phyloP scores from a whole-genome alignment of 1,140 invertebrate species.

The Sogatella furcifera region DNA sequence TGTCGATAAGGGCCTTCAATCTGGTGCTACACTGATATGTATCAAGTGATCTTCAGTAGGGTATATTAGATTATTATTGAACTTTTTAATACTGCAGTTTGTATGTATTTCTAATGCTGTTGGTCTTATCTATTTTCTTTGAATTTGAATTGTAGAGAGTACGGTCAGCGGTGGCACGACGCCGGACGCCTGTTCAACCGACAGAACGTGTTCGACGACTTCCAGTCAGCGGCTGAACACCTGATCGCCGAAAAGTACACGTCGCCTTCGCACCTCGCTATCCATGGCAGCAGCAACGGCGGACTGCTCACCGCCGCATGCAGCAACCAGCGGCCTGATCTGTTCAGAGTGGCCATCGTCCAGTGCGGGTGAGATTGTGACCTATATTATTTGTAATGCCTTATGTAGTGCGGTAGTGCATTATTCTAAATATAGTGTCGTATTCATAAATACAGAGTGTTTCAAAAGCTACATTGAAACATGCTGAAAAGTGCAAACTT shows the following conservation, averaged over 20 bases:
- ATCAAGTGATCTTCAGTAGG: too few relatives aligned
- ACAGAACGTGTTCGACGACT: conserved; percentile 97
- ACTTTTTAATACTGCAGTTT: too few relatives aligned
- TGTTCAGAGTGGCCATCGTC: conserved; percentile 83
- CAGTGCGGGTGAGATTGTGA: conserved; percentile 71
- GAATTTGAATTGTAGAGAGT: conserved; percentile 56
- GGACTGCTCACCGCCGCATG: conserved; percentile 87
- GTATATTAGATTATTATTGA: too few relatives aligned
- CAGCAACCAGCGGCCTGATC: conserved; percentile 88
- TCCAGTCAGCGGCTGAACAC: conserved; percentile 86
- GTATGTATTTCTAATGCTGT: too few relatives aligned
- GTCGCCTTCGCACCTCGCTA: conserved; percentile 57
- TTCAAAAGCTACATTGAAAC: too few relatives aligned
- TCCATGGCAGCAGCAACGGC: conserved; percentile 94
- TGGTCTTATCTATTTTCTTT: too few relatives aligned
- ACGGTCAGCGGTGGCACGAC: conserved; percentile 96
- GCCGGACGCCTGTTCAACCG: conserved; percentile 83
- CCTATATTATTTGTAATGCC: background rate
- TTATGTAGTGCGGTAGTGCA: too few relatives aligned
- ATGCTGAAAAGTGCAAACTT: too few relatives aligned
- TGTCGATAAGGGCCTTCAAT: too few relatives aligned
- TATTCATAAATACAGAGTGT: too few relatives aligned
- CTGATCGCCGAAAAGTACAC: conserved; percentile 79
- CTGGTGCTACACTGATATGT: too few relatives aligned
- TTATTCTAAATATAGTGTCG: too few relatives aligned